phyloP scores from a whole-genome alignment of 2,113 vertebrate genomes.

The Rhadina sibilatrix region DNA sequence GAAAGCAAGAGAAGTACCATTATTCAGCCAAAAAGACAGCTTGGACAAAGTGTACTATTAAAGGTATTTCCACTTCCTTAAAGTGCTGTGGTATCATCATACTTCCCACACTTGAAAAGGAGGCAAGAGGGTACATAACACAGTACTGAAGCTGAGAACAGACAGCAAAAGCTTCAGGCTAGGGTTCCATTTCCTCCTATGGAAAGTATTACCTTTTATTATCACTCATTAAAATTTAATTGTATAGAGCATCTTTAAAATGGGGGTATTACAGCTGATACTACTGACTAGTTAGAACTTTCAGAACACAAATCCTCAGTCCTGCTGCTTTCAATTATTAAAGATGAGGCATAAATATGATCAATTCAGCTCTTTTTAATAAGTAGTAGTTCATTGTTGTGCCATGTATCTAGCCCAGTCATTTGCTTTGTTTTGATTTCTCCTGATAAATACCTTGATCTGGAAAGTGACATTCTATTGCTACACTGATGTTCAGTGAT shows the following conservation, averaged over 20 bases:
- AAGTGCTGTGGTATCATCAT: neutral
- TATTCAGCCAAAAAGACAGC: neutral
- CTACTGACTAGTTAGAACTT: constrained; percentile 47
- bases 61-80: neutral
- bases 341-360: neutral
- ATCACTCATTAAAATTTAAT: constrained; percentile 68
- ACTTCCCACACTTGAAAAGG: neutral
- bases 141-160: neutral
- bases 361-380: neutral
- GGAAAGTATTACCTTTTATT: constrained; percentile 52
- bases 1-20: neutral
- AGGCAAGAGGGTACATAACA: neutral
- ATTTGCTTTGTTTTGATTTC: neutral
- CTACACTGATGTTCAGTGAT: neutral
- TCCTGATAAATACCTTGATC: neutral
- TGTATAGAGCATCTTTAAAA: constrained; percentile 54
- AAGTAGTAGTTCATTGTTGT: neutral
- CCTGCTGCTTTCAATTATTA: constrained; percentile 30
- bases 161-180: constrained; percentile 6
- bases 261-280: neutral
- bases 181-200: constrained; percentile 16
- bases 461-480: neutral
- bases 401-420: neutral
- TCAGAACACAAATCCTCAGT: constrained; percentile 24
- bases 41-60: neutral